Evolutionary conservation across 2,113 vertebrate species (phyloP).

Genomic region (Anolis carolinensis): DNA sequence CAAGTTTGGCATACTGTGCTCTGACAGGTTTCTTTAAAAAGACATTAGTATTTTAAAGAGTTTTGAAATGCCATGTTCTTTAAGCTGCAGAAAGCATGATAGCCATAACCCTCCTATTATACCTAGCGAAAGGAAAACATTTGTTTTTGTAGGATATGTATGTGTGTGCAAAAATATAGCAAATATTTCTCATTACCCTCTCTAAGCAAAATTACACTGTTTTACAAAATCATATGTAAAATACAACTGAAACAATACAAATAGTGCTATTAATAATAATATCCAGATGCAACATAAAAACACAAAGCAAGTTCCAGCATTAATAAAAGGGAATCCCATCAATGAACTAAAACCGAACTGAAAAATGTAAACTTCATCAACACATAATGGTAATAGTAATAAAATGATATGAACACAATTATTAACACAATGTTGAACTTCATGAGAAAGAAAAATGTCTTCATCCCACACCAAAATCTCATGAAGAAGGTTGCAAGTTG

Average conservation of each 20-base stretch:
- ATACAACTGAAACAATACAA: neutral
- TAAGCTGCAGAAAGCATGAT: neutral
- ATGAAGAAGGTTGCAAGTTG: neutral
- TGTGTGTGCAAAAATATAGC: neutral
- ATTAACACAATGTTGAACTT: neutral
- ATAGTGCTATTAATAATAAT: neutral
- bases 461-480: neutral
- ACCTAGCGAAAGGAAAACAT: conserved; percentile 6
- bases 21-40: neutral
- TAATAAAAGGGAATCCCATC: neutral
- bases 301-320: neutral
- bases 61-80: neutral
- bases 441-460: neutral
- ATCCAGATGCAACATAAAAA: neutral
- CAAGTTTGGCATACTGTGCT: neutral
- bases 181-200: neutral
- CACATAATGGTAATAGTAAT: neutral
- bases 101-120: neutral
- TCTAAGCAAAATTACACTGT: neutral
- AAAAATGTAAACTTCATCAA: neutral
- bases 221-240: neutral
- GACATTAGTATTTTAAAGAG: neutral
- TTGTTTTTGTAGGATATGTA: neutral
- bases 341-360: neutral
- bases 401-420: neutral